These are phyloP conservation scores for Hoplodrina ambigua DNA, from an alignment of 2,888 invertebrate genomes.

Conservation along the genomic window DNA sequence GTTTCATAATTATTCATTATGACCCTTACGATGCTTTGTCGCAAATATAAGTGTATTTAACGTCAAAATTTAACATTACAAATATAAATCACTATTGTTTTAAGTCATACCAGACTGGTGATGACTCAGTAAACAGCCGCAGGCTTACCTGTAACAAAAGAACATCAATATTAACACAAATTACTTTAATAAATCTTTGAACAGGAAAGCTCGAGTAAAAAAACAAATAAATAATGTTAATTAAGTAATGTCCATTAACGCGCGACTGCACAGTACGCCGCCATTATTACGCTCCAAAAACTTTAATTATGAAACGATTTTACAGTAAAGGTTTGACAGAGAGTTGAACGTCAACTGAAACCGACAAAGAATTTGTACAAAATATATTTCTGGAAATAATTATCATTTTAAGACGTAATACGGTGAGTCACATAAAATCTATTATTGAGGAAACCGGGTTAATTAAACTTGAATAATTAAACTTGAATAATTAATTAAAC, in stretches of 20 bases:
- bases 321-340: not conserved
- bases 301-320: conserved; percentile 1
- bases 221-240: conserved; percentile 24
- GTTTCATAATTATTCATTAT: conserved; percentile 1
- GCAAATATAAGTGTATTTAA: not conserved
- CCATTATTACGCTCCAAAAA: conserved; percentile 22
- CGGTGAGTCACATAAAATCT: not conserved
- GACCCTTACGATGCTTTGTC: conserved; percentile 2
- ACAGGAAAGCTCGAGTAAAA: not conserved
- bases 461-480: too few relatives aligned
- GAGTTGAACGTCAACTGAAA: not conserved
- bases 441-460: too few relatives aligned
- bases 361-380: not conserved
- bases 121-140: not conserved
- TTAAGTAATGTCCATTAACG: conserved; percentile 1
- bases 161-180: conserved; percentile 5
- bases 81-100: not conserved
- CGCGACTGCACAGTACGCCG: conserved; percentile 16
- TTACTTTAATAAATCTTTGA: not conserved
- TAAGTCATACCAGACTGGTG: not conserved
- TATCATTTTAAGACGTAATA: not conserved
- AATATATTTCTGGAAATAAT: not conserved
- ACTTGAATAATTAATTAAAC: too few relatives aligned
- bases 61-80: not conserved
- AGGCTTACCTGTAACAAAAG: conserved; percentile 43